These are phyloP conservation scores for Pinctada fucata DNA, from an alignment of 2,888 invertebrate species.

Conservation along the genomic window DNA sequence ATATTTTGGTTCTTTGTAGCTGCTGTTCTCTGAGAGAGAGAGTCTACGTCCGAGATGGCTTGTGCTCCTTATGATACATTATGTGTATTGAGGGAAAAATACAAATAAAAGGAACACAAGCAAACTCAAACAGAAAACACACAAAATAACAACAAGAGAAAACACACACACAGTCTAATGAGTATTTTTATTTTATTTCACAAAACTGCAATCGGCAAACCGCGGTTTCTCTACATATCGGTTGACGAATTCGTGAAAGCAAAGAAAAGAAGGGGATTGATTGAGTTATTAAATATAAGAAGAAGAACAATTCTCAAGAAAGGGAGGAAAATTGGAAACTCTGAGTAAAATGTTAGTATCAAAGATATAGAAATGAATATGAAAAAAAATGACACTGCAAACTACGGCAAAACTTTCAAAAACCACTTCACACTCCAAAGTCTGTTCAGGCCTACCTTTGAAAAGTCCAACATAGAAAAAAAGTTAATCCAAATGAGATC, in stretches of 20 bases:
- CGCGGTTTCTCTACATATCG: not conserved
- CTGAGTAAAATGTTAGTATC: constrained; percentile 23
- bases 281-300: not conserved
- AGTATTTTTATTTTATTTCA: constrained; percentile 18
- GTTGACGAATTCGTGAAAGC: not conserved
- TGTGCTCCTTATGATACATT: not conserved
- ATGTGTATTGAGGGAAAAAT: not conserved
- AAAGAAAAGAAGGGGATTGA: not conserved
- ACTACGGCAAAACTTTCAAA: constrained; percentile 20
- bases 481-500: not conserved
- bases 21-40: not conserved
- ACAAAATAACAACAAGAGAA: not conserved
- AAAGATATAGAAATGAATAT: constrained; percentile 5
- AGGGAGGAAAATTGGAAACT: not conserved
- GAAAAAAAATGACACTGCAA: constrained; percentile 31
- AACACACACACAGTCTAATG: constrained; percentile 24
- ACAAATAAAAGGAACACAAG: not conserved
- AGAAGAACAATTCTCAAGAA: not conserved
- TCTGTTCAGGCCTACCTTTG: not conserved
- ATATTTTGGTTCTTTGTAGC: too few species aligned
- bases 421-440: not conserved
- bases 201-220: constrained; percentile 13
- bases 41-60: not conserved
- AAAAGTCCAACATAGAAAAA: not conserved
- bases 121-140: not conserved